These are phyloP conservation scores for Pycnomerus fuliginosus DNA, from an alignment of 2,888 invertebrate species.

Conservation along the genomic window DNA sequence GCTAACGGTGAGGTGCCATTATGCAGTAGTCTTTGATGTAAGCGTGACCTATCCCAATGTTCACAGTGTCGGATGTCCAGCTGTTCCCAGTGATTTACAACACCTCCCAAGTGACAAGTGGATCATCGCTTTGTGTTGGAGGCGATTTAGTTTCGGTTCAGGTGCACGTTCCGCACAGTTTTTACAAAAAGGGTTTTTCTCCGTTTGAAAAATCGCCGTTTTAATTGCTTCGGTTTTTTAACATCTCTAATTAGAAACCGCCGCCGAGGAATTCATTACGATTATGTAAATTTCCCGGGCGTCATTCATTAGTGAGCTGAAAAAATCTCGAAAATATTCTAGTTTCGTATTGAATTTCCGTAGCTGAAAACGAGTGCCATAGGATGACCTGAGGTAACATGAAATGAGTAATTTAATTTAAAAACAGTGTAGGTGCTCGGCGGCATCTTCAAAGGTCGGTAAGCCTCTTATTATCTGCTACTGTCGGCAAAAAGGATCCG, in stretches of 20 bases:
- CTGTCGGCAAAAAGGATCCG: conserved; percentile 48
- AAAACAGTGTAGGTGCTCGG: conserved; percentile 51
- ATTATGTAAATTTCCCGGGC: no score
- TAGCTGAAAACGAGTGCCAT: conserved; percentile 23
- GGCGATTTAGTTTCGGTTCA: conserved; percentile 6
- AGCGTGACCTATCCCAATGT: conserved; percentile 35
- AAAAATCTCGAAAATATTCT: no score
- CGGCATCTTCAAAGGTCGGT: conserved; percentile 49
- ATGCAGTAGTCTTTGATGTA: no score
- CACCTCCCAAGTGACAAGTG: conserved; percentile 31
- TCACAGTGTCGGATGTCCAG: conserved; percentile 35
- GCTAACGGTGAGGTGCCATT: no score
- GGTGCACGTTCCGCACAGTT: conserved; percentile 9
- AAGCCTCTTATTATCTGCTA: conserved; percentile 53
- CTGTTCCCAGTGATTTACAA: conserved; percentile 31
- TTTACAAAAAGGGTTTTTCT: not conserved
- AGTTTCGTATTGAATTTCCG: conserved; percentile 18
- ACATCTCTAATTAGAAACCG: not conserved
- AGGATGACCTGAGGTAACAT: conserved; percentile 40
- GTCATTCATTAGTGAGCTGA: no score
- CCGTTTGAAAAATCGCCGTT: not conserved
- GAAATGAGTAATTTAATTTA: conserved; percentile 51
- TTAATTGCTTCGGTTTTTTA: conserved; percentile 2
- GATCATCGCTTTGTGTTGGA: conserved; percentile 26
- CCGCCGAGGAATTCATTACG: not conserved